phyloP scores from a whole-genome alignment of 2,113 vertebrate genomes.

The Pantherophis guttatus region DNA sequence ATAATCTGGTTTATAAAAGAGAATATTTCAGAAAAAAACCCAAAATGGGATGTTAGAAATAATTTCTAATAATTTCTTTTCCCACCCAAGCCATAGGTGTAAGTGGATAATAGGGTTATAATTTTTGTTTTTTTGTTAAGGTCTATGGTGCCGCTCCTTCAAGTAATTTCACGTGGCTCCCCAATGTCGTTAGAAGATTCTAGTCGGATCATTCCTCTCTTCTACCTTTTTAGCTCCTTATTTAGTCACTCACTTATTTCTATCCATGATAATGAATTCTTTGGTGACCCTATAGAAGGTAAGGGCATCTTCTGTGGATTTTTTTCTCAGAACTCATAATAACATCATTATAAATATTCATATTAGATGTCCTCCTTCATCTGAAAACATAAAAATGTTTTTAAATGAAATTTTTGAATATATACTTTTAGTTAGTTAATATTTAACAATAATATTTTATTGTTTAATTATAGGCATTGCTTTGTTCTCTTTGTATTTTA shows the following conservation, averaged over 20 bases:
- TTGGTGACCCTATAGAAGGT: constrained; percentile 91
- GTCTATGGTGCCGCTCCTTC: constrained; percentile 91
- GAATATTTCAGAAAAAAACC: neutral
- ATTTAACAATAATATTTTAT: neutral
- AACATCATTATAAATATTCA: neutral
- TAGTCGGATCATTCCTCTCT: constrained; percentile 93
- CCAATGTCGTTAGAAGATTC: constrained; percentile 96
- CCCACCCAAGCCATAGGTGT: neutral
- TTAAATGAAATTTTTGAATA: neutral
- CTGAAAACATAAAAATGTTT: neutral
- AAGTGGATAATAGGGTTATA: neutral
- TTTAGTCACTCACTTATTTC: constrained; percentile 98
- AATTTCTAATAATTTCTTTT: neutral
- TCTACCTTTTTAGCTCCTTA: constrained; percentile 97
- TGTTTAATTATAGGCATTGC: neutral
- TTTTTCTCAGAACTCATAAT: constrained; percentile 7
- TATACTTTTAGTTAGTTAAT: neutral
- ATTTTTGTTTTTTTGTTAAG: constrained; percentile 62
- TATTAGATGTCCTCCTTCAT: no score
- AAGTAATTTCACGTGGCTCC: constrained; percentile 93
- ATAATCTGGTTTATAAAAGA: neutral
- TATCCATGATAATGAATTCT: constrained; percentile 97
- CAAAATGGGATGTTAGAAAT: neutral
- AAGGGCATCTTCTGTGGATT: constrained; percentile 33
- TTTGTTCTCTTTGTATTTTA: neutral